Evolutionary conservation across 2,888 invertebrate species (phyloP).

Genomic region (Himalopsyche anomala): DNA sequence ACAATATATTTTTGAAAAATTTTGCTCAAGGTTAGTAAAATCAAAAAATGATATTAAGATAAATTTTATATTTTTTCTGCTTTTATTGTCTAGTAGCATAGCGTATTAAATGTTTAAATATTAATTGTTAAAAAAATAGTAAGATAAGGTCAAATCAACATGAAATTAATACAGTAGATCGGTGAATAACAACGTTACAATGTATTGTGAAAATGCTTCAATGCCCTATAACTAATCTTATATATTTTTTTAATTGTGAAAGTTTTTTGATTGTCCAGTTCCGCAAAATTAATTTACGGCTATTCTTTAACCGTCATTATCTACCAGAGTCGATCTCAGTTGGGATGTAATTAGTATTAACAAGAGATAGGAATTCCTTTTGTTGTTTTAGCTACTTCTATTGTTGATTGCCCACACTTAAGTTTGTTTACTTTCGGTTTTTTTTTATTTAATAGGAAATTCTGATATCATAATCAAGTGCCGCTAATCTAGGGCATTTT

Average conservation of each 20-base stretch:
- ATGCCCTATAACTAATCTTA: too few species aligned
- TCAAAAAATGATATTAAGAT: too few species aligned
- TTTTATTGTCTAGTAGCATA: too few species aligned
- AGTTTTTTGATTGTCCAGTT: background rate
- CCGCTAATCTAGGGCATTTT: background rate
- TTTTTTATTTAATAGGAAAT: background rate
- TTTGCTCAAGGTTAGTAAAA: too few species aligned
- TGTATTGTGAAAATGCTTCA: too few species aligned
- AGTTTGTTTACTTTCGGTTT: conserved; percentile 22
- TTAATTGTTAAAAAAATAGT: too few species aligned
- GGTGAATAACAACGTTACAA: too few species aligned
- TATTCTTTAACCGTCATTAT: background rate
- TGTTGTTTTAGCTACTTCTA: conserved; percentile 11
- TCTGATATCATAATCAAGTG: conserved; percentile 7
- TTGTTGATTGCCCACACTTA: conserved; percentile 20
- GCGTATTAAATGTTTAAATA: too few species aligned
- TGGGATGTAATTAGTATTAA: conserved; percentile 15
- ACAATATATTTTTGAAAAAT: too few species aligned
- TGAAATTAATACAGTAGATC: too few species aligned
- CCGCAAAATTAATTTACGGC: background rate
- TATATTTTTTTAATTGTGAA: background rate
- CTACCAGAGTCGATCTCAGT: background rate
- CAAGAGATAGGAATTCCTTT: conserved; percentile 18
- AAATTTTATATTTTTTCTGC: too few species aligned
- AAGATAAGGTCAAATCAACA: too few species aligned